Evolutionary conservation across 2,797 vertebrate genomes (phyloP).

Genomic region (Thripadectes ignobilis): DNA sequence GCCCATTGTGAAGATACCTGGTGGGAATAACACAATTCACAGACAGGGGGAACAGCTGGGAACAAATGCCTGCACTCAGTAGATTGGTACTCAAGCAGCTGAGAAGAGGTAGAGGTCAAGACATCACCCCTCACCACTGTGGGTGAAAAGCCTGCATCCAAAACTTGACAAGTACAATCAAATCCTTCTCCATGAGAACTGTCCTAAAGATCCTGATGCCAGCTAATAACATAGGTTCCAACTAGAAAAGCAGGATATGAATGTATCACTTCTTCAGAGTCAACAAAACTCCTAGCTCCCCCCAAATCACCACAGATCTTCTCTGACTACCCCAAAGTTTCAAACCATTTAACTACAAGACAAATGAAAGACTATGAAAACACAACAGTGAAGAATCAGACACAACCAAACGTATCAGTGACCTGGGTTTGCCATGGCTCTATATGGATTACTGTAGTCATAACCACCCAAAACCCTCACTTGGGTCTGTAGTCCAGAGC

Average conservation of each 20-base stretch:
- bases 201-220: not conserved
- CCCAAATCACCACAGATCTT: not conserved
- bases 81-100: not conserved
- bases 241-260: not conserved
- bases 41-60: fast-evolving
- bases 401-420: not conserved
- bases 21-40: not conserved
- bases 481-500: not conserved
- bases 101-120: not conserved
- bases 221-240: not conserved
- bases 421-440: not conserved
- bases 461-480: not conserved
- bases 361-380: not conserved
- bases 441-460: not conserved
- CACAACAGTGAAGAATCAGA: not conserved
- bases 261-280: not conserved
- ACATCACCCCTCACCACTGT: not conserved
- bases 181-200: not conserved
- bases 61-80: not conserved
- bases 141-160: not conserved
- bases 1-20: not conserved
- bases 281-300: not conserved
- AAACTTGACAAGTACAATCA: not conserved
- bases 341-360: not conserved
- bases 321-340: not conserved